Evolutionary conservation across 2,797 vertebrate species (phyloP), one percentile per base, ranked within the genome.

Genomic region (Clamator glandarius): DNA sequence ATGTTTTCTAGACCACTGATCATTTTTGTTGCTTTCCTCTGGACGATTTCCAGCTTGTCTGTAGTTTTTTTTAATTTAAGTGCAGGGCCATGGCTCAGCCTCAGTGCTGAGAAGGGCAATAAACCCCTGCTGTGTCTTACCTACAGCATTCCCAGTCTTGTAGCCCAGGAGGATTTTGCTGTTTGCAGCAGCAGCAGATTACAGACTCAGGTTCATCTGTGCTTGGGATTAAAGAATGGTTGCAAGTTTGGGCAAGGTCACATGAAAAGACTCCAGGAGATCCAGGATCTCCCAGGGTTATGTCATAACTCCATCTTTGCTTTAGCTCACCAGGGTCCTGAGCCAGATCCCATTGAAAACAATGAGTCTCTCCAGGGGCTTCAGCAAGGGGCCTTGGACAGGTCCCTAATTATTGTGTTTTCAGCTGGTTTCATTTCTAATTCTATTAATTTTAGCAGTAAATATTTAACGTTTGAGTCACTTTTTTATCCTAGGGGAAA

Each of bases 1-100:
- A 84, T 84, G 84, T 89, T 94, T 91, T 87, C 64, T 79, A 92
- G 92, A 87, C 67, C 68, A 93, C 90, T 80, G 72, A 92, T 87
- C 16, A n/a, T 89, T 92, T 95, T 79, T 90, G 74, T 57, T 94
- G 63, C 44, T 87, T 61, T 93, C 63, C 17, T 76, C 81, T 89
- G 92, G 90, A 90, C 41, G 61, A 46, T 64, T 89, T 93, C 91
- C 92, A 93, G 73, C 88, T 90, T 78, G 44, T 77, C 63, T 48
- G 24, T 57, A 5, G 24, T 48, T 48, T 48, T 70, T 72, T 64
- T 84, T 88, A n/a, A 67, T 89, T 81, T 82, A 87, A 77, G 50
- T n/a, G 4, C 41, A 82, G 44, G 41, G 46, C 68, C 0, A 0
- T 68, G 61, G 51, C 67, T 93, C 86, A 91, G 64, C 24, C n/a